Evolutionary conservation across 2,797 vertebrate genomes (phyloP), one percentile per base, ranked within the genome.

Genomic region (Tangara arthus): DNA sequence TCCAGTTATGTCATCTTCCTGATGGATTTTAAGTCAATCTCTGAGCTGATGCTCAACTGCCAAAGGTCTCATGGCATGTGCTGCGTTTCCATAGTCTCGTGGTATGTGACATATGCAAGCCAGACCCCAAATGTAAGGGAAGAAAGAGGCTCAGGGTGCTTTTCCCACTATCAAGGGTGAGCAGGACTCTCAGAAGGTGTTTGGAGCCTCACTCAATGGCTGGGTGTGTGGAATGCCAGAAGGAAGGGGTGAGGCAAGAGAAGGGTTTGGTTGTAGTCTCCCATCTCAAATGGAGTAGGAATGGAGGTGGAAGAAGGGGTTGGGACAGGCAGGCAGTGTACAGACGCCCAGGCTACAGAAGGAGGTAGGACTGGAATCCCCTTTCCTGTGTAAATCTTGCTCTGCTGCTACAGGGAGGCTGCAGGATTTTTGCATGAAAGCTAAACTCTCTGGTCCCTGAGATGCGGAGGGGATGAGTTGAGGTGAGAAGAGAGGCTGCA

Each of bases 401-500:
- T 64, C 46, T 75, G 30, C 46, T 90, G 35, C 27, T 78, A 41
- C 11, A 49, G 28, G 49, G 6, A 63, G 0, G 20, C 8, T 1
- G 5, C 5, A 2, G 12, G 6, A 49, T 75, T 83, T 63, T 82
- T 7, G 1, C 12, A 4, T 19, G 65, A 81, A 81, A 30, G 15
- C 4, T 41, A 60, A 66, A 15, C 3, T 0, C 0, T 39, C 57
- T 50, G 35, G 13, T 73, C 30, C n/a, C 41, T 0, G 0, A 28
- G 32, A 18, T 27, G 15, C 3, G 13, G 5, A 42, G 24, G 24
- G 32, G 9, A 39, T 60, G 55, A 82, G n/a, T 6, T 64, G 27
- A 78, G 8, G 12, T 3, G 7, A 73, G 47, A 32, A 72, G 23
- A 41, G 28, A 60, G 23, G 41, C 6, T 32, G 57, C 47, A 10